Evolutionary conservation across 2,888 invertebrate species (phyloP).

Genomic region (Lottia scabra): DNA sequence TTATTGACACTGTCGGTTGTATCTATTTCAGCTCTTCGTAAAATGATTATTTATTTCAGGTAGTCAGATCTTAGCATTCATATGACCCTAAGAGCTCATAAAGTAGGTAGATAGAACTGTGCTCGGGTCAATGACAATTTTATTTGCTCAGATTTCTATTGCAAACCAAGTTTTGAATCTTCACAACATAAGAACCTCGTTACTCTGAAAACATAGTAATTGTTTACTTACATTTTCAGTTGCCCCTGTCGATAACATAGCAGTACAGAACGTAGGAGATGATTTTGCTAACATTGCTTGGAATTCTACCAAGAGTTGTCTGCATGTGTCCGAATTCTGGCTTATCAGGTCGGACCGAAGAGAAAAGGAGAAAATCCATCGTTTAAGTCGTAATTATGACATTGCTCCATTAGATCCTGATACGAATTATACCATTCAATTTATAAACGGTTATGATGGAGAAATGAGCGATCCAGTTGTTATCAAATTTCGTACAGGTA

Average conservation of each 20-base stretch:
- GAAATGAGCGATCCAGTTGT: constrained; percentile 16
- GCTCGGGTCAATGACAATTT: too few species aligned
- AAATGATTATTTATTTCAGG: too few species aligned
- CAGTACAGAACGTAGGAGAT: neutral
- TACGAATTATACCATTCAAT: constrained; percentile 10
- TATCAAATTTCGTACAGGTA: constrained; percentile 15
- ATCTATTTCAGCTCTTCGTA: too few species aligned
- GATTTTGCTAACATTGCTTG: constrained; percentile 10
- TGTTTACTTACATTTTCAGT: too few species aligned
- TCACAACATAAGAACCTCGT: too few species aligned
- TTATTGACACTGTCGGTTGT: too few species aligned
- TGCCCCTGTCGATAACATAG: neutral
- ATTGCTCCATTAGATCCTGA: constrained; percentile 16
- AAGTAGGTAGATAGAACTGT: too few species aligned
- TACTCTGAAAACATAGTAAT: too few species aligned
- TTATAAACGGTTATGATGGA: constrained; percentile 13
- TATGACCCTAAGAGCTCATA: too few species aligned
- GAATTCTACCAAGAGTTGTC: constrained; percentile 10
- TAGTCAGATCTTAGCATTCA: too few species aligned
- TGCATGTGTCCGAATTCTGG: constrained; percentile 8
- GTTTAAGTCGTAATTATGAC: neutral
- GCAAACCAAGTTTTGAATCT: too few species aligned
- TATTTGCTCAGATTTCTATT: too few species aligned
- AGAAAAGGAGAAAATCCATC: constrained; percentile 7
- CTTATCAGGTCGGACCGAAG: neutral